Evolutionary conservation across 2,888 invertebrate genomes (phyloP).

Genomic region (Epinotia brunnichana): DNA sequence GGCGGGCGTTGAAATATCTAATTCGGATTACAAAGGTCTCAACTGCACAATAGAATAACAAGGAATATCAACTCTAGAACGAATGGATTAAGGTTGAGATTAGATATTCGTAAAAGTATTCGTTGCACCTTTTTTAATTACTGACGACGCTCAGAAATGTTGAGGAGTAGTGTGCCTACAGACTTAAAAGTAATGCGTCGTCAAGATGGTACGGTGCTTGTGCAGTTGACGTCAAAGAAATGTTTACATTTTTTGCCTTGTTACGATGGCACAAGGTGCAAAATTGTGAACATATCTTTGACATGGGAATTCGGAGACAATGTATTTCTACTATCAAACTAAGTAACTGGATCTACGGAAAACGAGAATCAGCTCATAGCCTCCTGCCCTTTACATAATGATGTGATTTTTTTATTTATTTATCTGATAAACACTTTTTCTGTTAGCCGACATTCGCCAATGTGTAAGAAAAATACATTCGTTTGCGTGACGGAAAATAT

Average conservation of each 20-base stretch:
- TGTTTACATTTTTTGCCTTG: background rate
- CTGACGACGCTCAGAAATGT: background rate
- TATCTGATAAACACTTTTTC: too few species aligned
- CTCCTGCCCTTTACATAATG: too few species aligned
- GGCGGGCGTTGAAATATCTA: background rate
- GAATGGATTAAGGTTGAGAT: background rate
- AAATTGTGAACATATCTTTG: too few species aligned
- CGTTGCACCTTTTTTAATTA: background rate
- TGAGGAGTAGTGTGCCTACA: background rate
- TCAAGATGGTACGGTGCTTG: background rate
- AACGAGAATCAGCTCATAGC: too few species aligned
- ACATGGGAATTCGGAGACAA: too few species aligned
- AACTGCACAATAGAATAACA: background rate
- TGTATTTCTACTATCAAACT: too few species aligned
- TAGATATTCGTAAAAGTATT: background rate
- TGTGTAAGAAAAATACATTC: too few species aligned
- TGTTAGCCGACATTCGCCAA: too few species aligned
- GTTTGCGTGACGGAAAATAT: too few species aligned
- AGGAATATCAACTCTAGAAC: background rate
- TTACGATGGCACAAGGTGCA: too few species aligned
- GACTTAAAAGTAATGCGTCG: slow-evolving; percentile 8
- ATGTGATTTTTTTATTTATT: too few species aligned
- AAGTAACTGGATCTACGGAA: too few species aligned
- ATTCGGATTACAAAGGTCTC: background rate
- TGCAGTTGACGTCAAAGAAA: background rate